Evolutionary conservation across 35 echinoderm and acorn worm genomes (phyloP), one percentile per base, ranked within the genome.

Genomic region (Apostichopus parvimensis): DNA sequence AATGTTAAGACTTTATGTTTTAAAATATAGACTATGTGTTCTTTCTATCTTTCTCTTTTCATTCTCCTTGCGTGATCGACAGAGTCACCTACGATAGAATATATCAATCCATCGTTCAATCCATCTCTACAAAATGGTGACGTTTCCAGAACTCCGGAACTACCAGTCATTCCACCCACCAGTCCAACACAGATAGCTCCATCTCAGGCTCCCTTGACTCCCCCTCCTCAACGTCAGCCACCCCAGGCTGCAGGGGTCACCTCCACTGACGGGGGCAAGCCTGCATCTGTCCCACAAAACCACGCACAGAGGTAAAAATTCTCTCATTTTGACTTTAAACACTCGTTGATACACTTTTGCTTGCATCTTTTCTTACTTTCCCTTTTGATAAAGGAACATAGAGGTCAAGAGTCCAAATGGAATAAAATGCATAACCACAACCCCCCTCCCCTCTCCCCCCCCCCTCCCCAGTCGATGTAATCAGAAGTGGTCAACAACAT

Each of bases 121-220:
- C 13, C 56, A 15, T 55, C 56, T 17, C 79, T 82, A 56, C 79
- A 82, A 53, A 82, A 82, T 55, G 79, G 79, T 82, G 79, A 82
- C 17, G 79, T 82, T 55, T 17, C 56, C 6, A 82, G 55, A n/a
- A 15, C 79, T 53, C 52, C 52, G 56, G 79, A 82, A 55, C 11
- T 23, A 17, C 55, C 81, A 6, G 81, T 58, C 57, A 6, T 25
- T 84, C 56, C 81, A 59, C 81, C 81, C 55, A 25, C 52, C 18
- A 59, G 54, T 20, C 81, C 81, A 75, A 1, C 18, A 18, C 71
- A 75, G 71, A 5, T 75, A 18, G 18, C 17, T 18, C 71, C 71
- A 13, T 8, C 71, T 20, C 71, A 6, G 71, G 11, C 71, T 59
- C 17, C 20, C 71, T 55, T 55, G 17, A 3, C 81, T 58, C 54